Evolutionary conservation across 2,113 vertebrate species (phyloP).

Genomic region (Rhabdornis inornatus): DNA sequence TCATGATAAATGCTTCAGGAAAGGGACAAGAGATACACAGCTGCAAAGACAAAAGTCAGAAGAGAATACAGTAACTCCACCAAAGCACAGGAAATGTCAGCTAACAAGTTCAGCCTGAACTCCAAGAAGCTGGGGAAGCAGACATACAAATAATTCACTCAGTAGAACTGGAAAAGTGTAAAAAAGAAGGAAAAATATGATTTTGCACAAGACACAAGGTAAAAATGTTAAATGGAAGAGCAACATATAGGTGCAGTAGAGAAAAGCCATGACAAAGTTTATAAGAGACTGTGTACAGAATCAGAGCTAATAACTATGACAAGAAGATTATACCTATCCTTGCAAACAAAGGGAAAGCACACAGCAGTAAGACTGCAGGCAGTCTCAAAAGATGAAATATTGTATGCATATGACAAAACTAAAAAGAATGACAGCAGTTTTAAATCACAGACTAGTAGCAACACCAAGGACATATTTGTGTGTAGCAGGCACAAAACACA

Average conservation of each 20-base stretch:
- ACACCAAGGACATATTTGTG: background rate
- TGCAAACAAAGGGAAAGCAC: background rate
- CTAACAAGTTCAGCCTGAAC: background rate
- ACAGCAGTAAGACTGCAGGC: background rate
- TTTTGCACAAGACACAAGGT: background rate
- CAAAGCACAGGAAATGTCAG: background rate
- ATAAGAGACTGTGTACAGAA: background rate
- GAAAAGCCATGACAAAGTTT: background rate
- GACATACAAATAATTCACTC: background rate
- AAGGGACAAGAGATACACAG: background rate
- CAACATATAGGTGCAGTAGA: background rate
- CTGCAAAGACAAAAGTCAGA: background rate
- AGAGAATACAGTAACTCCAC: background rate
- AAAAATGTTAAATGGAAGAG: background rate
- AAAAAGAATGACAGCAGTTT: background rate
- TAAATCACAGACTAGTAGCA: background rate
- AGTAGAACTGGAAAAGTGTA: background rate
- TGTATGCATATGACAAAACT: background rate
- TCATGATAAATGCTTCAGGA: background rate
- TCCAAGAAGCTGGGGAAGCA: background rate
- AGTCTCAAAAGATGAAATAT: background rate
- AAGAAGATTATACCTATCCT: background rate
- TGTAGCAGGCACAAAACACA: background rate
- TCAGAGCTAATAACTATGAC: background rate
- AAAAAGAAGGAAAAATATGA: background rate